A percentile compares a stretch with the other conserved stretches of the same genome.
These are phyloP conservation scores for Sympetrum striolatum DNA, from an alignment of 2,888 invertebrate species.

Conservation along the genomic window DNA sequence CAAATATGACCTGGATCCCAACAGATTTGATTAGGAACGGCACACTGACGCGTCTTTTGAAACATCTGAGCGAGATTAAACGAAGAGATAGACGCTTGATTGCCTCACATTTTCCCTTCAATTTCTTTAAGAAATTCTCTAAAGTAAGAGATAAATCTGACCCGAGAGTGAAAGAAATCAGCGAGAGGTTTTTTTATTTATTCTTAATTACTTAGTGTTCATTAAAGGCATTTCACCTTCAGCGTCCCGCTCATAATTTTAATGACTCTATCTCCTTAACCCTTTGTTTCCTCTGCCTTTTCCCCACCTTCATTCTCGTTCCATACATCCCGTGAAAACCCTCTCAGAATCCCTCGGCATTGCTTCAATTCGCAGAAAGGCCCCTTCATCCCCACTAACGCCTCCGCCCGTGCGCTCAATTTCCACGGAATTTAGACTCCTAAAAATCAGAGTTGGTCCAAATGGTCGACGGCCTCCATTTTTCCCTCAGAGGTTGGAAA, in stretches of 20 bases:
- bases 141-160: neutral
- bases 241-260: neutral
- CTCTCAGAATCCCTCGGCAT: neutral
- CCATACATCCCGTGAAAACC: neutral
- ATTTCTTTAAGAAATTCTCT: neutral
- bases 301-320: neutral
- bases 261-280: neutral
- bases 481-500: no score
- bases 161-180: neutral
- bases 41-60: no score
- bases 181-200: neutral
- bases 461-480: no score
- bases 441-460: neutral
- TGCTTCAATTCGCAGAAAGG: neutral
- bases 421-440: neutral
- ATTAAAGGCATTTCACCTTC: neutral
- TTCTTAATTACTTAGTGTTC: neutral
- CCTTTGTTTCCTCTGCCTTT: neutral
- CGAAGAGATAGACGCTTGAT: neutral
- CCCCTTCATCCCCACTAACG: neutral
- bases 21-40: no score
- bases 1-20: no score
- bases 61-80: no score
- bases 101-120: neutral
- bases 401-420: neutral